Percentiles rank a stretch among this genome's conserved stretches.
Conservation (phyloP, 2,888 invertebrate species). For the Pecten maximus region DNA sequence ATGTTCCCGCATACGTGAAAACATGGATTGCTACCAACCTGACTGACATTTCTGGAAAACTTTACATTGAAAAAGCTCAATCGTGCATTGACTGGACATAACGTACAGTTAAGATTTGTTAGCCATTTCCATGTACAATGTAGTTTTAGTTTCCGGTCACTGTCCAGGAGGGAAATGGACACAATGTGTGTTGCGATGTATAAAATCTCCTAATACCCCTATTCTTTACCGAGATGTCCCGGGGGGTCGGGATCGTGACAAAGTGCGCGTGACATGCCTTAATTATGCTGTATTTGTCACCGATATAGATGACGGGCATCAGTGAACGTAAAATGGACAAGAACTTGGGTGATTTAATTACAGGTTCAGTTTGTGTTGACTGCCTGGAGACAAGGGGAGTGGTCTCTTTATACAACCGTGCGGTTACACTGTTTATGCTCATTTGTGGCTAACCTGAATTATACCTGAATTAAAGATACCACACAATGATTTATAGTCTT, state of each 20-base stretch:
- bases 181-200: neutral
- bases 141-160: neutral
- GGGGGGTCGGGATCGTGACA: conserved; percentile 8
- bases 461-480: neutral
- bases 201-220: neutral
- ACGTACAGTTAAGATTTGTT: too few species aligned
- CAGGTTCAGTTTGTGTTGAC: neutral
- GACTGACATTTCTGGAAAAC: too few species aligned
- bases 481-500: neutral
- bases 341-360: neutral
- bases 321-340: neutral
- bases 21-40: too few species aligned
- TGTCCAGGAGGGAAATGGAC: neutral
- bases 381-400: neutral
- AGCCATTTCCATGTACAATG: too few species aligned
- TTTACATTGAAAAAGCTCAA: too few species aligned
- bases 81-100: too few species aligned
- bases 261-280: neutral
- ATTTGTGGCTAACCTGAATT: neutral
- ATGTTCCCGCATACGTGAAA: too few species aligned
- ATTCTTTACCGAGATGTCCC: neutral
- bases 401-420: neutral
- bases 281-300: neutral
- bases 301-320: neutral
- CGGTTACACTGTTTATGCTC: neutral